Conservation (phyloP, 2,797 vertebrate species). For the Psittacula derbiana region DNA sequence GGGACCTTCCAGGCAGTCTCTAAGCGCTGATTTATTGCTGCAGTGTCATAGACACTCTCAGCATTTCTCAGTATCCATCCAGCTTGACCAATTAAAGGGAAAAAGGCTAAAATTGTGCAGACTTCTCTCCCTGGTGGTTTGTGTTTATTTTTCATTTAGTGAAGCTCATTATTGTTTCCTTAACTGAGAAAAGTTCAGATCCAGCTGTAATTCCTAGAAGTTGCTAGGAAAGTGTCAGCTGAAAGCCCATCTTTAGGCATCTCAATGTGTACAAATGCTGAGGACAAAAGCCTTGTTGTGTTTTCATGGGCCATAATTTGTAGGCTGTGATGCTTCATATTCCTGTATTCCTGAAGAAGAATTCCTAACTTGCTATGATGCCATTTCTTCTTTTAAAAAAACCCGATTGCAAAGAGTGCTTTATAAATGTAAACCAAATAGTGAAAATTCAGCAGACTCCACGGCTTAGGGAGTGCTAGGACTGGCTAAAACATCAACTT, state of each 20-base stretch:
- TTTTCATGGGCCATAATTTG: not conserved
- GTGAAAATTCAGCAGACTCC: not conserved
- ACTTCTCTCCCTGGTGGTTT: not conserved
- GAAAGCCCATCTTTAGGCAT: not conserved
- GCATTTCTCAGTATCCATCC: not conserved
- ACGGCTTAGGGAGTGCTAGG: not conserved
- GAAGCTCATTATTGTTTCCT: not conserved
- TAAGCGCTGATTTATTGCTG: not conserved
- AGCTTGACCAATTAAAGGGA: not conserved
- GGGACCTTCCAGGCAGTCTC: not conserved
- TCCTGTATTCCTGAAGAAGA: not conserved
- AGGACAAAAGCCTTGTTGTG: not conserved
- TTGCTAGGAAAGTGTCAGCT: not conserved
- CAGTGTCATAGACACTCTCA: not conserved
- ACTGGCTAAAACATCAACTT: not conserved
- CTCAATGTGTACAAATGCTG: not conserved
- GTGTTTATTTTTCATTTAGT: not conserved
- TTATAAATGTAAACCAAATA: not conserved
- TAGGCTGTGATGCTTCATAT: not conserved
- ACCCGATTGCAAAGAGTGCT: not conserved
- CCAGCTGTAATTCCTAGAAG: not conserved
- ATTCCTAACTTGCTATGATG: not conserved
- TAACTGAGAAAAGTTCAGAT: not conserved
- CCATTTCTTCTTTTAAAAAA: not conserved
- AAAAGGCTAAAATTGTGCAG: not conserved